Evolutionary conservation across 2,113 vertebrate species (phyloP), one percentile per base, ranked within the genome.

Genomic region (Copsychus sechellarum): DNA sequence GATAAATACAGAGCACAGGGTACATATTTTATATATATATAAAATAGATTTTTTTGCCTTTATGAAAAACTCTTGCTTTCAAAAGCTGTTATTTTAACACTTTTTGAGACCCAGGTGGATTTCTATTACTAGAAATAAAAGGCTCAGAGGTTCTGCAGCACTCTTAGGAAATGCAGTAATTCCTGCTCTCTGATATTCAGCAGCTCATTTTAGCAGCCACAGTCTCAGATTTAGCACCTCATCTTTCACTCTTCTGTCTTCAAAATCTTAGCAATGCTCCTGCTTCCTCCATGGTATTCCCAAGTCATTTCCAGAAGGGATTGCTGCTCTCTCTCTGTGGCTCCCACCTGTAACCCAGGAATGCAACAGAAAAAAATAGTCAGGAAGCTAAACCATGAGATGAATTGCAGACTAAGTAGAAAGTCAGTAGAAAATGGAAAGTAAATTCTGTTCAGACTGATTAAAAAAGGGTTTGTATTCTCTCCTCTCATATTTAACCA

Each of bases 51-150:
- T 42, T 67, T 67, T 40, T 43, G 53, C n/a, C 29, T 70, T 78
- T 53, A 51, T 36, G 15, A 40, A 70, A 82, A 72, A 22, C 2
- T 8, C 8, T 28, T 71, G 42, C 36, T 91, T 79, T 89, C 67
- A 51, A 33, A 90, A 81, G 19, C 14, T 40, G 43, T 21, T 43
- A 40, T 43, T 90, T 91, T 58, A 81, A 60, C 3, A 8, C 34
- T 74, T n/a, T 10, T 78, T 42, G 24, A 91, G 57, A 78, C 48
- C 57, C 21, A 40, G 8, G 1, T 61, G 31, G 24, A 12, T 83
- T 96, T 89, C 73, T 53, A 4, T 53, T 91, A 78, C 26, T 71
- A 36, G 81, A 93, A 89, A 72, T 65, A 65, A 90, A 87, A 79
- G 22, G 25, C 60, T 31, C 26, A 36, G 26, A 78, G 23, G 47